These are phyloP conservation scores for Diorhabda carinulata DNA, from an alignment of 1,140 invertebrate genomes.

Conservation along the genomic window DNA sequence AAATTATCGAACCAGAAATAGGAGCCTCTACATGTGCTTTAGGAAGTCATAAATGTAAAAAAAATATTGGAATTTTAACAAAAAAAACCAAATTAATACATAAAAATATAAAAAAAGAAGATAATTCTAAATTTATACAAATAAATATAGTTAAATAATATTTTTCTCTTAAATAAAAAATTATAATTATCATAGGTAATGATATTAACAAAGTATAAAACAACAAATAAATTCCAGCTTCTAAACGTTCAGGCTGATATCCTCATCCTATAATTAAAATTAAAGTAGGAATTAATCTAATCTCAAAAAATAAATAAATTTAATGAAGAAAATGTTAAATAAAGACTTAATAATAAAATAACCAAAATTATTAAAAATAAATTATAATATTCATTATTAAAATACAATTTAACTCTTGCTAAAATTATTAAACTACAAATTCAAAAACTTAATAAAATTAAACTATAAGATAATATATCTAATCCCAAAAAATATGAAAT, in stretches of 20 bases:
- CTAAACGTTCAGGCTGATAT: slow-evolving; percentile 58
- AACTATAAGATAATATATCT: slow-evolving; percentile 52
- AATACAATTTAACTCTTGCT: slow-evolving; percentile 50
- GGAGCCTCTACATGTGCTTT: slow-evolving; percentile 72
- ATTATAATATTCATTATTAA: slow-evolving; percentile 48
- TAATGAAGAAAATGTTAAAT: slow-evolving; percentile 53
- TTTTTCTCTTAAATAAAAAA: slow-evolving; percentile 52
- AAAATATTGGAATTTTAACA: slow-evolving; percentile 66
- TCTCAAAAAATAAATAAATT: slow-evolving; percentile 66
- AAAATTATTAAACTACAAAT: slow-evolving; percentile 54
- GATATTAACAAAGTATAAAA: slow-evolving; percentile 61
- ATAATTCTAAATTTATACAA: slow-evolving; percentile 48
- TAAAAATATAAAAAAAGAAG: slow-evolving; percentile 52
- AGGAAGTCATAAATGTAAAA: slow-evolving; percentile 66
- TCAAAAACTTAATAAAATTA: slow-evolving; percentile 54
- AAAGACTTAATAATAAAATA: slow-evolving; percentile 54
- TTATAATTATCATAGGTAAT: slow-evolving; percentile 56
- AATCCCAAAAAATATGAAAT: slow-evolving; percentile 48
- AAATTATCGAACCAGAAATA: slow-evolving; percentile 66
- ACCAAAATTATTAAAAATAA: slow-evolving; percentile 54
- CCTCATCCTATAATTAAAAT: slow-evolving; percentile 63
- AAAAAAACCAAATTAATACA: slow-evolving; percentile 59
- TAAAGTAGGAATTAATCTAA: slow-evolving; percentile 59
- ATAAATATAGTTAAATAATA: slow-evolving; percentile 49
- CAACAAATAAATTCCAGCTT: slow-evolving; percentile 58